phyloP scores from a whole-genome alignment of 2,797 vertebrate species.

The Chiloscyllium punctatum region DNA sequence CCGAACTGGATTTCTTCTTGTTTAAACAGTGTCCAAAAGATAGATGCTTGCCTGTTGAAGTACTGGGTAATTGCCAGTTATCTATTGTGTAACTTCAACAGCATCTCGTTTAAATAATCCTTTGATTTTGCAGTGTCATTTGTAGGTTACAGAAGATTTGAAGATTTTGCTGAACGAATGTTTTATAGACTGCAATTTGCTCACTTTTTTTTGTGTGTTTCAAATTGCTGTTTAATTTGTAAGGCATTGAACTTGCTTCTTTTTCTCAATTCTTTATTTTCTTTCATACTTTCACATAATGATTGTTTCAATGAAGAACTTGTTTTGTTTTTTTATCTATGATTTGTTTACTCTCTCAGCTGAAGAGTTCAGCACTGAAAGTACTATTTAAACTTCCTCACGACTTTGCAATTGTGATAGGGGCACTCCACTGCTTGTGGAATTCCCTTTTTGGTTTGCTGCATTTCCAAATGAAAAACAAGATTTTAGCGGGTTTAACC shows the following conservation, averaged over 20 bases:
- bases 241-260: neutral
- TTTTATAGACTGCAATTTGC: neutral
- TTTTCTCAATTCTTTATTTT: neutral
- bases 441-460: neutral
- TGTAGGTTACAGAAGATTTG: neutral
- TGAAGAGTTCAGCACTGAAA: neutral
- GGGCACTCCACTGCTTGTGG: neutral
- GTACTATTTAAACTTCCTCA: neutral
- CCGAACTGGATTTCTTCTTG: neutral
- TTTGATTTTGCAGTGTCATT: neutral
- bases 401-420: neutral
- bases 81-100: constrained; percentile 18
- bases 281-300: neutral
- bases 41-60: neutral
- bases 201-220: neutral
- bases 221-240: neutral
- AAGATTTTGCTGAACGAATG: neutral
- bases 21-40: constrained; percentile 14
- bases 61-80: neutral
- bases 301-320: constrained; percentile 1
- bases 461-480: neutral
- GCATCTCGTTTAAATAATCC: neutral
- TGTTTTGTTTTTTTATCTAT: neutral
- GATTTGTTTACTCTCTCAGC: neutral
- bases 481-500: neutral